phyloP scores from a whole-genome alignment of 2,113 vertebrate genomes.

The Hepsetus odoe region DNA sequence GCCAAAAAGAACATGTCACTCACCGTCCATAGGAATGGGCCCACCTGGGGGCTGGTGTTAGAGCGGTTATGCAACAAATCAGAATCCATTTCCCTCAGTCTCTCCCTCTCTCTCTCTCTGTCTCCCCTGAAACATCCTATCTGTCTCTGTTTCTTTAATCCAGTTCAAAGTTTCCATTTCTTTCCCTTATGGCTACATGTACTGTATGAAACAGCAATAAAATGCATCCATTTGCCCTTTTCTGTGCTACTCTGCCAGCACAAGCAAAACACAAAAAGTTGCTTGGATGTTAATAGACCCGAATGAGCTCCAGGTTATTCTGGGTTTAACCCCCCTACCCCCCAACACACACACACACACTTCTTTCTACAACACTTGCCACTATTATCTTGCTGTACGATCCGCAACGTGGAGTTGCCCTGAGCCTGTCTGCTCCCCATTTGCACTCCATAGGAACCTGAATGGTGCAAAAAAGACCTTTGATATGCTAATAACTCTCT shows the following conservation, averaged over 20 bases:
- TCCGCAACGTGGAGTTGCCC: constrained; percentile 24
- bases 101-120: not conserved
- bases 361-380: not conserved
- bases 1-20: constrained; percentile 14
- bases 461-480: constrained; percentile 28
- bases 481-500: constrained; percentile 38
- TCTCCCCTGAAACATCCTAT: not conserved
- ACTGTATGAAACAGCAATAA: not conserved
- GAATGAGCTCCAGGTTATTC: constrained; percentile 18
- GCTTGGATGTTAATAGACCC: constrained; percentile 5
- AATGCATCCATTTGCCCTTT: constrained; percentile 1
- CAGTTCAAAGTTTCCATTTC: constrained; percentile 5
- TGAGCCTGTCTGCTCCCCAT: constrained; percentile 13
- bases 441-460: constrained; percentile 16
- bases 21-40: constrained; percentile 2
- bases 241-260: not conserved
- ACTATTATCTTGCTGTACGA: constrained; percentile 14
- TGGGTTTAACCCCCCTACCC: constrained; percentile 1
- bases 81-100: not conserved
- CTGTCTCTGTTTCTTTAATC: not conserved
- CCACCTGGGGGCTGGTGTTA: constrained; percentile 21
- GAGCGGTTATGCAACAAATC: constrained; percentile 9
- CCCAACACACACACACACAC: no score
- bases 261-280: constrained; percentile 16
- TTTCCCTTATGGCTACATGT: constrained; percentile 1